These are phyloP conservation scores for Platorchestia sp. DNA, from an alignment of 1,140 invertebrate genomes.

Conservation along the genomic window DNA sequence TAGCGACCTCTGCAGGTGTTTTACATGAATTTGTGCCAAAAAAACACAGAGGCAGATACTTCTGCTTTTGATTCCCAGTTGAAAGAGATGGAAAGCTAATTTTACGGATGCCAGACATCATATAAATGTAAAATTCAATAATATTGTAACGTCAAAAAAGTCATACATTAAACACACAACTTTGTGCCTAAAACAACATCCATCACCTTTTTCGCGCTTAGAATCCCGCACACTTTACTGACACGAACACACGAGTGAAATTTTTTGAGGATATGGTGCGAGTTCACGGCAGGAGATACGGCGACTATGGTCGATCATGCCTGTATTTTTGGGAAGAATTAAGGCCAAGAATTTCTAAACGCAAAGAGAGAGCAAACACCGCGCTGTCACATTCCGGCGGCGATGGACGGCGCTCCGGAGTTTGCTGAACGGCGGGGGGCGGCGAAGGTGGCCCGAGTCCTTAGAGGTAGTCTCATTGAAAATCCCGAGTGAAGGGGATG, in stretches of 20 bases:
- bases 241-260: background rate
- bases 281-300: background rate
- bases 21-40: background rate
- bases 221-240: background rate
- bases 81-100: background rate
- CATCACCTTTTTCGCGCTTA: background rate
- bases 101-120: background rate
- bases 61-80: background rate
- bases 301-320: background rate
- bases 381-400: background rate
- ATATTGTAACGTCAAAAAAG: too few species aligned
- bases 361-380: background rate
- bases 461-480: background rate
- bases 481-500: background rate
- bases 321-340: conserved; percentile 26
- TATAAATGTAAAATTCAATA: too few species aligned
- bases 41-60: background rate
- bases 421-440: background rate
- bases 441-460: background rate
- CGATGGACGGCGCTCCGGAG: background rate
- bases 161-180: background rate
- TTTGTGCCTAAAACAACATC: background rate
- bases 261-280: background rate
- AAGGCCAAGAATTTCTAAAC: conserved; percentile 11
- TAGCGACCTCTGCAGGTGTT: background rate